A percentile compares a stretch with the other conserved stretches of the same genome.
Evolutionary conservation across 1,140 invertebrate species (phyloP).

Genomic region (Argopecten irradians): DNA sequence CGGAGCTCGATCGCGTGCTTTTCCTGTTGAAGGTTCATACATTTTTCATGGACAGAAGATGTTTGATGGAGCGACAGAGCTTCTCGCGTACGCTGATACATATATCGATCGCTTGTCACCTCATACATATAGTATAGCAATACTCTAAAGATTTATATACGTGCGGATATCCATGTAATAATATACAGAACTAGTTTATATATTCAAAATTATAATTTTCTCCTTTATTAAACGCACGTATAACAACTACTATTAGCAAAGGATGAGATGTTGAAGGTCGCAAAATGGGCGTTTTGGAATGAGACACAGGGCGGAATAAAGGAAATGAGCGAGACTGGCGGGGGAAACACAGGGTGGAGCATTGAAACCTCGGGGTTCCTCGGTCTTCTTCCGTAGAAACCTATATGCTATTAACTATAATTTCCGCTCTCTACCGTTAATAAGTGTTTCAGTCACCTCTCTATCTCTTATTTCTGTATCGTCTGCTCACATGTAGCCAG

Average conservation of each 20-base stretch:
- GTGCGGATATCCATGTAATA: neutral
- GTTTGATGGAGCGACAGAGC: constrained; percentile 13
- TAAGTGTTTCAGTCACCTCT: neutral
- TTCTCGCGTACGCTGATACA: neutral
- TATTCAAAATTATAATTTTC: neutral
- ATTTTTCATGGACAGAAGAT: constrained; percentile 18
- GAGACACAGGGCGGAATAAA: neutral
- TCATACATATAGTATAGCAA: constrained; percentile 1
- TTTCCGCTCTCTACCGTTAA: neutral
- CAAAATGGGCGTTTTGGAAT: neutral
- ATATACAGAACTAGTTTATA: neutral
- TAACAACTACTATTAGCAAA: neutral
- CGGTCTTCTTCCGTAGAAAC: neutral
- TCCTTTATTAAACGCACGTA: neutral
- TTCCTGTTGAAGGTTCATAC: neutral
- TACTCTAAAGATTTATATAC: neutral
- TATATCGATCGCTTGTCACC: neutral
- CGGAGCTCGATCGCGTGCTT: neutral
- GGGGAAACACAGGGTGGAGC: neutral
- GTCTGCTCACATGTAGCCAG: neutral
- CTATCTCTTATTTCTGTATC: neutral
- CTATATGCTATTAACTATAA: neutral
- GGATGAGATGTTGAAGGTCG: neutral
- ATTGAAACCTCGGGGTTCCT: neutral
- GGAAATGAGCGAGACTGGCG: neutral